Base-by-base conservation (phyloP, 2,113 vertebrate species). In the Mungos mungo region DNA sequence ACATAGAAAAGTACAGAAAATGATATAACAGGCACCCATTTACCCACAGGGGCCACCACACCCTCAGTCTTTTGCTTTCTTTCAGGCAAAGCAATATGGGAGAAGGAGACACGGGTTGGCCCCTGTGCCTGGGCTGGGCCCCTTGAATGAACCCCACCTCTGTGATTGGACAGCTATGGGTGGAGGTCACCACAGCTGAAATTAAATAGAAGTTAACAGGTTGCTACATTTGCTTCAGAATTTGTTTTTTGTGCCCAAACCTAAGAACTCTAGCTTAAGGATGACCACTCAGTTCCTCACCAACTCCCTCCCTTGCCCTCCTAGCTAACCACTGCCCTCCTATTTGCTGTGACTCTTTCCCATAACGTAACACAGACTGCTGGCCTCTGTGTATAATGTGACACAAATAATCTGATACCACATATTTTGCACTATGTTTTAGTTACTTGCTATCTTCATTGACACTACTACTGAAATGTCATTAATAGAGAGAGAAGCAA, bases 61-160 rank as follows among this genome's bases (percentile, higher is more conserved):
- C 47, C 14, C 41, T 81, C 65, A 0, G 0, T 3, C 23, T 33
- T 33, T 33, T 79, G 41, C 21, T 88, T 38, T 91, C 76, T 79
- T 60, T 35, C 77, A 23, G 45, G 21, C 18, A 50, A 66, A 86
- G 31, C 9, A 29, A 27, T 4, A 0, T 0, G 0, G 27, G 0
- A 0, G 7, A 25, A 33, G 79, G 41, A 16, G 47, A 3, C 7
- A 0, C 1, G 0, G 18, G 2, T 50, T 18, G 81, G 12, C 27
- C 6, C 27, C 9, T 0, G 45, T 12, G 1, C 11, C 23, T 2
- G 15, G 38, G 52, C 29, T 38, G 31, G 63, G 47, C 33, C 1
- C 12, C 1, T 0, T 1, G 5, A 29, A 14, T 0, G 21, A 0
- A 1, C 5, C 27, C 57, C 33, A 5, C 15, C 6, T 16, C 38